Base-by-base conservation (phyloP, 2,113 vertebrate species). In the Tachysurus fulvidraco region DNA sequence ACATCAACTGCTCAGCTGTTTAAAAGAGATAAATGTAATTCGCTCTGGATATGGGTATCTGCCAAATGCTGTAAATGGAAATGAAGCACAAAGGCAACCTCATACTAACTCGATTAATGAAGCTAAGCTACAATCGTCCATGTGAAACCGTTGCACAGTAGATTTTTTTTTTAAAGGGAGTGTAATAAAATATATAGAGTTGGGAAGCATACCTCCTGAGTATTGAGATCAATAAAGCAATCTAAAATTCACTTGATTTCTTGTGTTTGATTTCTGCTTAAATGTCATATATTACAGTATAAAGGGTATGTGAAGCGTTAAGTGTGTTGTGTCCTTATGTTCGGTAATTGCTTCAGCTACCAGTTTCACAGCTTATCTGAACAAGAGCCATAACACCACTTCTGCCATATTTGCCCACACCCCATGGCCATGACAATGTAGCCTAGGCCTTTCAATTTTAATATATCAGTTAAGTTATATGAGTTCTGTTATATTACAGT, bases 141-240 rank as follows among this genome's bases (percentile, higher is more conserved):
- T 46, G 21, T 44, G 19, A 74, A 74, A 23, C 71, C 71, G 23
- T 12, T 46, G 71, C 25, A 46, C 44, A 46, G 69, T 73, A 41
- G n/a, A n/a, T n/a, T n/a, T n/a, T 54, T 57, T 71, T 12, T 44
- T 73, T 23, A 21, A 9, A 73, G 19, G 17, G 16, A 79, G 14
- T 19, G 30, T 28, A 79, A 79, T 79, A 79, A 65, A 50, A 83
- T 83, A 65, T 83, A 65, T 9, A 64, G 21, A 50, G 36, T 65
- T 16, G 23, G n/a, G 21, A 83, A 30, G 36, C 14, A 36, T 46
- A 62, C 60, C 81, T 65, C 30, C 36, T 46, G 44, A 83, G n/a
- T 16, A 30, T 44, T 81, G 44, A 2, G 44, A 57, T 83, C 65
- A 57, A 36, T 83, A 81, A 81, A 60, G 55, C 78, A 74, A 57